Base-by-base conservation (phyloP, 2,888 invertebrate species). In the Podabrus alpinus region DNA sequence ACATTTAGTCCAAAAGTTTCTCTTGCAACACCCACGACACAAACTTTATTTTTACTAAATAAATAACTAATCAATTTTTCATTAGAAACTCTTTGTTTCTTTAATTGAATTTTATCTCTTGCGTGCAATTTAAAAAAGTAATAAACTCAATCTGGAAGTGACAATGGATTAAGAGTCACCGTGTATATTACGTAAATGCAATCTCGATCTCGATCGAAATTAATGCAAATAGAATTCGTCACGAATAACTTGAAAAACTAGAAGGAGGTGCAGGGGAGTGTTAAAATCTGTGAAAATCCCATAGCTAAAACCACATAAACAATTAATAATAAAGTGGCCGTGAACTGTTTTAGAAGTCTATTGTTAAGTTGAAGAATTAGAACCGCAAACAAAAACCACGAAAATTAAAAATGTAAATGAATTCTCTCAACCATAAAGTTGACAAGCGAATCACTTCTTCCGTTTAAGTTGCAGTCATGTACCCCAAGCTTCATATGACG, bases 291-390 rank as follows among this genome's bases (percentile, higher is more conserved):
- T 45, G n/a, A 45, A 45, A 45, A 45, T 45, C 45, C 45, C 45
- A 45, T 45, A 61, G 15, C 15, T 21, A 64, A 19, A 64, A 64
- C 62, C 62, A 64, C 21, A 72, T 68, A 72, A 72, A 21, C 21
- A 71, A 66, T 67, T 72, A 24, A 62, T 15, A 60, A 19, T 59
- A 19, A 24, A 59, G 19, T 64, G 62, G 62, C 72, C 72, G 24
- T 72, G 72, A 72, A 68, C 72, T 72, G 67, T 67, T 15, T 61
- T 45, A 68, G 67, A 72, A 67, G 68, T 72, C 64, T 59, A 72
- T 72, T 72, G 68, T 72, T 72, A 60, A 61, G 62, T 29, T 17
- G 68, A 72, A 21, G 68, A 72, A 61, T 67, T 29, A 25, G 25
- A 66, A 60, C 16, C 24, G 68, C 25, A 68, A 61, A 68, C 68